Base-by-base conservation (phyloP, 2,113 vertebrate species). In the Tor tambroides region DNA sequence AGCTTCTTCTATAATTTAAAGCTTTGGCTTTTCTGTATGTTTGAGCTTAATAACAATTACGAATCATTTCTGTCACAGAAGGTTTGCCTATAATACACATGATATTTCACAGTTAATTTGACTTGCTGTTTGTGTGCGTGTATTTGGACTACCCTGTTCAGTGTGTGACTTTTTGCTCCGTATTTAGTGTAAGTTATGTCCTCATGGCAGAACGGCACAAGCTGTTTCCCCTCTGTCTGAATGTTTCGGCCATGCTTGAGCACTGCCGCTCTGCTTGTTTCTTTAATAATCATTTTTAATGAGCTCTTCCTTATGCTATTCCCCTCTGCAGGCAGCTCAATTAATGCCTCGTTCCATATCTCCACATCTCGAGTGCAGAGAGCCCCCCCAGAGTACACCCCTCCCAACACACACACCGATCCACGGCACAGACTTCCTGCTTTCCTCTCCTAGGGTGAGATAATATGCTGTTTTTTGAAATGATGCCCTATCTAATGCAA, bases 201-300 rank as follows among this genome's bases (percentile, higher is more conserved):
- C 74, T 86, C 30, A 46, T 81, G 83, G 81, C 84, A 85, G 88
- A 86, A 86, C 65, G 78, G 28, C 77, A 63, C 85, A 87, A 75
- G 72, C 76, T 86, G 86, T 88, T 86, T 86, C 80, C 84, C 67
- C 28, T 74, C 69, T 84, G 67, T 87, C 67, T 78, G 89, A 91
- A 61, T 89, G 88, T 88, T 87, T 82, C 90, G 84, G 89, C 88
- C 81, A 89, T 69, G 91, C 89, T 87, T 89, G 89, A 90, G 51
- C 79, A 76, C 72, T 81, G 88, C 91, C 90, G 88, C 88, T 92
- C 91, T 91, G 89, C 92, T 94, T 94, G 76, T 94, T 95, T 92
- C 93, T 94, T 94, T 95, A 94, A 94, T 95, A 95, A 95, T 95
- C 92, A 92, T 91, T 95, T 95, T 94, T 95, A 95, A 95, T 95